Percentiles rank a stretch among this genome's conserved stretches.
phyloP scores from a whole-genome alignment of 2,888 invertebrate genomes.

The Bellardia pandia region DNA sequence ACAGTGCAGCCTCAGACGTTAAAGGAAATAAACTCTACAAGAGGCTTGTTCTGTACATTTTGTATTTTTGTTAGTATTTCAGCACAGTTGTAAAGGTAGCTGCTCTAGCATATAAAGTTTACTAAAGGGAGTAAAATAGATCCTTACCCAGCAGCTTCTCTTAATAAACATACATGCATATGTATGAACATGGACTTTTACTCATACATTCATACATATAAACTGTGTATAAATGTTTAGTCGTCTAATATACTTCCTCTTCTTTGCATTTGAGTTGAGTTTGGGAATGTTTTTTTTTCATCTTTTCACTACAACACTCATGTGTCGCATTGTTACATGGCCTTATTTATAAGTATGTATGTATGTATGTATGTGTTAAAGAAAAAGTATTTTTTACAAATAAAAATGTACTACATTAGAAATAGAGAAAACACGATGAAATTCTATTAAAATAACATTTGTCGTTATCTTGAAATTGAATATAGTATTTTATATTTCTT shows the following conservation, averaged over 20 bases:
- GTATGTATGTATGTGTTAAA: slow-evolving; percentile 25
- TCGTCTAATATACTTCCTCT: slow-evolving; percentile 58
- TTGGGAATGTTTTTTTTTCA: neutral
- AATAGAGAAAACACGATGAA: slow-evolving; percentile 40
- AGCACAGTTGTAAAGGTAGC: slow-evolving; percentile 49
- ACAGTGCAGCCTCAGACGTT: slow-evolving; percentile 66
- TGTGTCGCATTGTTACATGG: slow-evolving; percentile 53
- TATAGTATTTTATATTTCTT: slow-evolving; percentile 34
- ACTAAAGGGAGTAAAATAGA: slow-evolving; percentile 46
- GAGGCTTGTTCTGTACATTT: slow-evolving; percentile 29
- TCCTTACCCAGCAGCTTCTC: slow-evolving; percentile 1
- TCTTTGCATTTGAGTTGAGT: slow-evolving; percentile 38
- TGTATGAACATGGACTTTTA: slow-evolving; percentile 13
- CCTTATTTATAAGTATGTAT: no score
- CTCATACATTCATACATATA: neutral
- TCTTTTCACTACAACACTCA: slow-evolving; percentile 50
- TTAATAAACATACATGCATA: slow-evolving; percentile 26
- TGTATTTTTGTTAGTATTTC: slow-evolving; percentile 28
- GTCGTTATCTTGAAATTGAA: slow-evolving; percentile 68
- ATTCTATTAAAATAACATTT: slow-evolving; percentile 71
- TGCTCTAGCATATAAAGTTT: slow-evolving; percentile 25
- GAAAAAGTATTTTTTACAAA: slow-evolving; percentile 1
- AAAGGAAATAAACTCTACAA: slow-evolving; percentile 57
- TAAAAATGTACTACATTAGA: slow-evolving; percentile 23
- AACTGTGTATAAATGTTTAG: slow-evolving; percentile 39